Conservation (phyloP, 1,140 invertebrate species). For the Atta texana region DNA sequence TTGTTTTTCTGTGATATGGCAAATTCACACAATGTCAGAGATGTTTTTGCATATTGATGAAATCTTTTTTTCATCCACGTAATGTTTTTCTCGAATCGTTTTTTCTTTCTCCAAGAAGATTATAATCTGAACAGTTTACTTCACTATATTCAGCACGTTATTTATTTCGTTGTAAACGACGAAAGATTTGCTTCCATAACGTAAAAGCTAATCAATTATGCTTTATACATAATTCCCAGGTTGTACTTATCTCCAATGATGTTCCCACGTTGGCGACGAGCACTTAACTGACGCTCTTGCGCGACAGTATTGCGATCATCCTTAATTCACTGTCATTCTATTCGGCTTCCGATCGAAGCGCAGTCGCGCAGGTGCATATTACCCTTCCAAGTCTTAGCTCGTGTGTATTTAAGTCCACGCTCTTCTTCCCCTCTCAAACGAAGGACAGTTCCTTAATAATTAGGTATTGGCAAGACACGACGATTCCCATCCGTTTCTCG, state of each 20-base stretch:
- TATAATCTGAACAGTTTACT: not conserved
- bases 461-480: not conserved
- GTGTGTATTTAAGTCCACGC: not conserved
- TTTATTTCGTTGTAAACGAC: not conserved
- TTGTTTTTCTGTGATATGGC: not conserved
- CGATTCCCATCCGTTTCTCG: not conserved
- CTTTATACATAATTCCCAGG: not conserved
- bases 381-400: not conserved
- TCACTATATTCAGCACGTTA: not conserved
- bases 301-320: not conserved
- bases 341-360: not conserved
- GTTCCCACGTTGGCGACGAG: not conserved
- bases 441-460: not conserved
- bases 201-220: not conserved
- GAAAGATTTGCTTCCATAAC: not conserved
- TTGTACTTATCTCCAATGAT: not conserved
- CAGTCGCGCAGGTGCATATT: not conserved
- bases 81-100: not conserved
- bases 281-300: not conserved
- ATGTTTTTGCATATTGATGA: not conserved
- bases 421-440: not conserved
- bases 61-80: not conserved
- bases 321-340: constrained; percentile 20
- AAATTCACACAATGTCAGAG: not conserved
- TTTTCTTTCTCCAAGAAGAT: not conserved